Evolutionary conservation across 2,797 vertebrate genomes (phyloP), one percentile per base, ranked within the genome.

Genomic region (Scleropages formosus): DNA sequence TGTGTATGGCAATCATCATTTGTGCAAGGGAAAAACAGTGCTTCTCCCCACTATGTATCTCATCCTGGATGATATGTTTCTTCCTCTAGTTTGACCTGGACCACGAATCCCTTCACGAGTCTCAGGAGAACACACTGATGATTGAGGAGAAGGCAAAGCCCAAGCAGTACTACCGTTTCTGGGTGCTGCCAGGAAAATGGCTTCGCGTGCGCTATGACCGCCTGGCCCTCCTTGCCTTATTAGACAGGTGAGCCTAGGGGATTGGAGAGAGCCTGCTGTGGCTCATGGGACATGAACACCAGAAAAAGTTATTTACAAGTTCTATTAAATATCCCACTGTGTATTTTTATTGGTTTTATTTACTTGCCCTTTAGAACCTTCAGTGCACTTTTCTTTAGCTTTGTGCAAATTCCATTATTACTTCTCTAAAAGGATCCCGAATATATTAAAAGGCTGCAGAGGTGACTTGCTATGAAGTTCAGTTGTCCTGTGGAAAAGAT

Each of bases 101-200:
- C 87, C 95, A 95, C 15, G 95, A 96, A 85, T 96, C 94, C 70
- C 88, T 95, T 76, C 95, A 95, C 74, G 95, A 96, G 87, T 95
- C 95, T 82, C 95, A 96, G 87, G 95, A 96, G 85, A 95, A 96
- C 90, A 95, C 95, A 0, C 87, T 96, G 82, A 96, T 96, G 95
- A 95, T 95, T 26, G 94, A 96, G 84, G 94, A 94, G 56, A 95
- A 94, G 24, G 90, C 89, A 73, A 94, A 94, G 73, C 92, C 93
- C n/a, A 95, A 95, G 83, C 95, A 95, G 81, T 96, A 95, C 88
- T 97, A 97, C 84, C 93, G 95, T 76, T 96, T 95, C 84, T 96
- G 95, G 95, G 92, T 97, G 61, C 84, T 97, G 20, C 95, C 95
- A 0, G 94, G 95, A 64, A 94, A 89, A 80, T 97, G 95, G 95